Conservation (phyloP, 2,113 vertebrate genomes). For the Tenrec ecaudatus region DNA sequence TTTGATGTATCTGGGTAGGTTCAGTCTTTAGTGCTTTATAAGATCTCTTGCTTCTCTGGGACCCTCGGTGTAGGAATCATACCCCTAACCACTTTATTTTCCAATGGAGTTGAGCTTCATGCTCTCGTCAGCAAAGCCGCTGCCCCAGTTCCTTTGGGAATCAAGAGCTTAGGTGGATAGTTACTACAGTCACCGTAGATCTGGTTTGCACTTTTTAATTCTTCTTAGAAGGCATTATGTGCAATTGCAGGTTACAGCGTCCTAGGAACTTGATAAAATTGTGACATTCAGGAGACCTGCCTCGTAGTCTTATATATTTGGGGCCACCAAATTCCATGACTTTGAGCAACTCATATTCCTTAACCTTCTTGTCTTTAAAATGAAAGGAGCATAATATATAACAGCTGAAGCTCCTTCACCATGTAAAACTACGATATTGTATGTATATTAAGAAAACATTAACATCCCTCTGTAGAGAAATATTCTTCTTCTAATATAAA, state of each 20-base stretch:
- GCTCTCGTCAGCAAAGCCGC: background rate
- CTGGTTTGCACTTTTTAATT: conserved; percentile 50
- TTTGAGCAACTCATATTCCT: background rate
- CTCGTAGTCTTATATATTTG: background rate
- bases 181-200: background rate
- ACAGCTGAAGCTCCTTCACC: background rate
- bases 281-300: background rate
- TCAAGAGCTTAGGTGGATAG: background rate
- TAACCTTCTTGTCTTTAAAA: conserved; percentile 6
- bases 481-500: background rate
- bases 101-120: background rate
- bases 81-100: background rate
- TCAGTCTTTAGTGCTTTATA: background rate
- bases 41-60: background rate
- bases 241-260: background rate
- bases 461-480: background rate
- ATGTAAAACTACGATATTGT: background rate
- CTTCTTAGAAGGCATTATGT: conserved; percentile 28
- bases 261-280: background rate
- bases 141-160: background rate
- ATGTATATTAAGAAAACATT: conserved; percentile 13
- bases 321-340: background rate
- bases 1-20: background rate
- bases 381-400: background rate
- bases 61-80: background rate